Evolutionary conservation across 2,113 vertebrate species (phyloP).

Genomic region (Fulica atra): DNA sequence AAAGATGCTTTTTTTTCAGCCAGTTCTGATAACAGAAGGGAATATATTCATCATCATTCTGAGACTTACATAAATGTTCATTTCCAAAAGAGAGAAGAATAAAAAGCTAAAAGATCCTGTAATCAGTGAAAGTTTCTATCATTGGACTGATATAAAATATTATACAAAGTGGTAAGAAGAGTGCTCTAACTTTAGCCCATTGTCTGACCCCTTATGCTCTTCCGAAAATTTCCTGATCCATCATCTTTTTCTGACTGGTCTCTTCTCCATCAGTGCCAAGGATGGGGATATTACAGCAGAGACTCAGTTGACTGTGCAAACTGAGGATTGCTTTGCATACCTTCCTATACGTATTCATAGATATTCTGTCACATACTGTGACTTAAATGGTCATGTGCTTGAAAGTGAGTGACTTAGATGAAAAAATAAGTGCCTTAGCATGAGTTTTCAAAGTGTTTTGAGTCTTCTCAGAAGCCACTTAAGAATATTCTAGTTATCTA

Average conservation of each 20-base stretch:
- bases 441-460: background rate
- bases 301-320: background rate
- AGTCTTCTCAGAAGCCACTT: background rate
- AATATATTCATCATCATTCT: background rate
- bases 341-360: background rate
- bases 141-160: background rate
- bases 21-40: background rate
- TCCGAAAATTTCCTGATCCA: background rate
- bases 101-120: background rate
- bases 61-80: background rate
- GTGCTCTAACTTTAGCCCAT: background rate
- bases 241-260: background rate
- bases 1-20: background rate
- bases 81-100: background rate
- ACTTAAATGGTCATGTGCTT: background rate
- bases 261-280: background rate
- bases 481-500: background rate
- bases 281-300: background rate
- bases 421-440: background rate
- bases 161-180: background rate
- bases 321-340: background rate
- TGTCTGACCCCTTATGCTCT: background rate
- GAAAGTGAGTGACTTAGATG: background rate
- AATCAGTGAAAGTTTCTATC: background rate
- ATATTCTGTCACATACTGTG: background rate